Conservation (phyloP, 2,113 vertebrate genomes). For the Pluvialis apricaria region DNA sequence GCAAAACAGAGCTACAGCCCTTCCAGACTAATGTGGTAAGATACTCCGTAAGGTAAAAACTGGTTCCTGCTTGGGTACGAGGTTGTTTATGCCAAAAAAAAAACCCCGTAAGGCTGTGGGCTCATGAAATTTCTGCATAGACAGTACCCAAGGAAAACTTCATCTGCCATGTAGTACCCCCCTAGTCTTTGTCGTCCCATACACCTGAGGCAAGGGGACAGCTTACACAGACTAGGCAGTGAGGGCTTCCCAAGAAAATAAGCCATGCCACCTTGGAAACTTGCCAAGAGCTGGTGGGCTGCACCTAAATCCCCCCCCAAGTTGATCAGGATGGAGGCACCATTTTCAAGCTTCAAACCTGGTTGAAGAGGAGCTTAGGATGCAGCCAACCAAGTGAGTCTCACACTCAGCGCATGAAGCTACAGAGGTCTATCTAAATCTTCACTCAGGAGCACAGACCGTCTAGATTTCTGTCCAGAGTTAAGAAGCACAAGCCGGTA, state of each 20-base stretch:
- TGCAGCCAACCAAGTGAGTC: not conserved
- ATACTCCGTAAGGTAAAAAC: not conserved
- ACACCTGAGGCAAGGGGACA: not conserved
- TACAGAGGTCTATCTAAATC: not conserved
- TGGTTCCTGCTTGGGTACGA: not conserved
- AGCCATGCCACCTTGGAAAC: not conserved
- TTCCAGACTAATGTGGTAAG: not conserved
- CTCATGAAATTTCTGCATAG: not conserved
- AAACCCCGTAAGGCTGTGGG: accelerated
- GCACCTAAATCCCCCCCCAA: not conserved
- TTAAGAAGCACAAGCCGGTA: not conserved
- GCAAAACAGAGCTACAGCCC: not conserved
- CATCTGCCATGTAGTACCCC: not conserved
- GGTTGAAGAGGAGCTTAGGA: not conserved
- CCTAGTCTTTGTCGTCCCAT: not conserved
- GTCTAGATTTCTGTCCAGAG: not conserved
- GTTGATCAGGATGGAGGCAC: not conserved
- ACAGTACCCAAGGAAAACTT: not conserved
- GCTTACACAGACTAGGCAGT: not conserved
- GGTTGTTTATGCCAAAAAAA: not conserved
- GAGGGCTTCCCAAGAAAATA: not conserved
- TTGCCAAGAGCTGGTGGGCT: not conserved
- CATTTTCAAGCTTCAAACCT: not conserved
- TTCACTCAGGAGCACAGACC: not conserved
- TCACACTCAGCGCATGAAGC: not conserved